These are phyloP conservation scores for Thyatira batis DNA, from an alignment of 2,888 invertebrate species.

Conservation along the genomic window DNA sequence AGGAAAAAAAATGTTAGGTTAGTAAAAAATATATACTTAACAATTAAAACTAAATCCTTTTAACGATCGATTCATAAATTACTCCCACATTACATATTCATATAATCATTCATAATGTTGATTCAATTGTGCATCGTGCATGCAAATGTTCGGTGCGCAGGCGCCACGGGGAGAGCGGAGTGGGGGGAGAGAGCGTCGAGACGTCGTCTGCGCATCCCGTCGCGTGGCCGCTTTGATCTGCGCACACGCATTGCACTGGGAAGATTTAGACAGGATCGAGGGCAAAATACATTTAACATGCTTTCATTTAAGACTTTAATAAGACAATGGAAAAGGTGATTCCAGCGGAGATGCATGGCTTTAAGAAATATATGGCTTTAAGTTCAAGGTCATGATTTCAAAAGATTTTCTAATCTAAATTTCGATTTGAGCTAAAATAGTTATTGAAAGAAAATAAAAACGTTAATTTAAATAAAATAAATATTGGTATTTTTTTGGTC, in stretches of 20 bases:
- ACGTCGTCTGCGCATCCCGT: slow-evolving; percentile 79
- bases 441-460: too few relatives aligned
- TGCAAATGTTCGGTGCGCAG: slow-evolving; percentile 40
- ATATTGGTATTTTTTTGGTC: slow-evolving; percentile 17
- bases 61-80: slow-evolving; percentile 20
- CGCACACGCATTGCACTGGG: slow-evolving; percentile 16
- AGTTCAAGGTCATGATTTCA: too few relatives aligned
- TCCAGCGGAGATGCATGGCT: too few relatives aligned
- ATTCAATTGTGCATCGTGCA: slow-evolving; percentile 27
- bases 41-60: background rate
- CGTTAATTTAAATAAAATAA: too few relatives aligned
- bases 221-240: slow-evolving; percentile 65
- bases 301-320: too few relatives aligned
- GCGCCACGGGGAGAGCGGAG: slow-evolving; percentile 30
- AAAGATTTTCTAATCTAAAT: too few relatives aligned
- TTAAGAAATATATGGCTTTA: too few relatives aligned
- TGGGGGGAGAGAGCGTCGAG: slow-evolving; percentile 46
- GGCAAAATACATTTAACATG: too few relatives aligned
- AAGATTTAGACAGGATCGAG: slow-evolving; percentile 25
- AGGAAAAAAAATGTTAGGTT: background rate
- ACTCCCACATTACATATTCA: slow-evolving; percentile 24
- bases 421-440: too few relatives aligned
- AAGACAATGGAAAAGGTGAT: too few relatives aligned
- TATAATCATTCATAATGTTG: slow-evolving; percentile 34
- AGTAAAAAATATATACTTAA: background rate